Conservation (phyloP, 2,888 invertebrate species). For the Achlya flavicornis region DNA sequence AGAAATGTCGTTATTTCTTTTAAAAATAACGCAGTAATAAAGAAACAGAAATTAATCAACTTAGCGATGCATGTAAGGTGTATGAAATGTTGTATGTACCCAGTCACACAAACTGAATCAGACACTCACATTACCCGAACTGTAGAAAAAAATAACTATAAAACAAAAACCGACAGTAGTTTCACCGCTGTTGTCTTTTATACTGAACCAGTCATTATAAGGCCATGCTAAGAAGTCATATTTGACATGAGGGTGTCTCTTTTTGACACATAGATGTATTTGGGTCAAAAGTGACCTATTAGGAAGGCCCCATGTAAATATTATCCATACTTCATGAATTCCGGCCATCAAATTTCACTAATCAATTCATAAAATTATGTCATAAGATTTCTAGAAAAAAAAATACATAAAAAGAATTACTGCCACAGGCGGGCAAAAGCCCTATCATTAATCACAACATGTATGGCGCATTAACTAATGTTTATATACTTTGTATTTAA, state of each 20-base stretch:
- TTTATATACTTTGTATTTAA: not conserved
- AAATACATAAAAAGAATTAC: not conserved
- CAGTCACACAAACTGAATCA: not conserved
- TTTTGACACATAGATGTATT: too few species aligned
- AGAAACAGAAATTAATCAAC: too few species aligned
- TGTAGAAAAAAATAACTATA: not conserved
- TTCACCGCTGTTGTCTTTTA: not conserved
- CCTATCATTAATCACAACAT: not conserved
- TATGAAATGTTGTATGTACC: slow-evolving; percentile 1
- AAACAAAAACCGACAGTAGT: not conserved
- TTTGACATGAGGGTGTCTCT: too few species aligned
- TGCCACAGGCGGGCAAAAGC: not conserved
- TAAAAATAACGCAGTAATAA: too few species aligned
- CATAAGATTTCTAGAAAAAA: not conserved
- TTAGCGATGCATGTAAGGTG: not conserved
- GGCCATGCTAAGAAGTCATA: too few species aligned
- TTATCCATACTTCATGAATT: too few species aligned
- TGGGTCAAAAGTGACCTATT: too few species aligned
- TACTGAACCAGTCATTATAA: too few species aligned
- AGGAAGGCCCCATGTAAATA: too few species aligned
- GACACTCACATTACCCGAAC: not conserved
- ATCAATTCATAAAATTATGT: not conserved
- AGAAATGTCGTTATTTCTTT: not conserved
- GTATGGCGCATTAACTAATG: not conserved
- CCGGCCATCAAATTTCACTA: too few species aligned